Percentiles rank a stretch among this genome's conserved stretches.
phyloP scores from a whole-genome alignment of 64 coral and sea anemone species.

The Acropora tenuis region DNA sequence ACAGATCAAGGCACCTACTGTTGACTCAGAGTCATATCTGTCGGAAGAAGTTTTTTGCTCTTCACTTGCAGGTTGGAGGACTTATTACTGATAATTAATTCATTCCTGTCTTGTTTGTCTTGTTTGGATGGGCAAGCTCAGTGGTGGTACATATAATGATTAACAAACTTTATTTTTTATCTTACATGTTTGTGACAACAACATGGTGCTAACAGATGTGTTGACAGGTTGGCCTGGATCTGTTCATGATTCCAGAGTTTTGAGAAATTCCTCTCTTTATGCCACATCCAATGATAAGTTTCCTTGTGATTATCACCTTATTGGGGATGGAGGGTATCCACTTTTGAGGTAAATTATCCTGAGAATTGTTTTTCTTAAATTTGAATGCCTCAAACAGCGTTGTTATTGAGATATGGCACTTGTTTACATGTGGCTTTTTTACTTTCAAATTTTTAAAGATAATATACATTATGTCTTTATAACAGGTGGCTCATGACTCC shows the following conservation, averaged over 20 bases:
- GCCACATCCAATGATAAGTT: constrained; percentile 20
- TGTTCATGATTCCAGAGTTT: constrained; percentile 8
- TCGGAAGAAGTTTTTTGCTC: background rate
- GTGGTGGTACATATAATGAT: background rate
- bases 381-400: too few relatives aligned
- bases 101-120: background rate
- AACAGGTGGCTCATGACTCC: constrained; percentile 16
- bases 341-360: constrained; percentile 11
- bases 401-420: too few relatives aligned
- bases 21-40: constrained; percentile 15
- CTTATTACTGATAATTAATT: background rate
- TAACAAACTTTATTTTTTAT: background rate
- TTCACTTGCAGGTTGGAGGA: background rate
- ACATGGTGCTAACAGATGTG: constrained; percentile 12
- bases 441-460: background rate
- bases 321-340: constrained; percentile 53
- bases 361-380: background rate
- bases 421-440: too few relatives aligned
- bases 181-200: constrained; percentile 1
- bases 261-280: constrained; percentile 20
- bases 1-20: background rate
- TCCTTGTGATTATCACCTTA: constrained; percentile 13
- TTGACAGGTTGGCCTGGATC: background rate
- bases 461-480: background rate
- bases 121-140: background rate